phyloP scores from a whole-genome alignment of 2,888 invertebrate species.

The Eustalomyia histrio region DNA sequence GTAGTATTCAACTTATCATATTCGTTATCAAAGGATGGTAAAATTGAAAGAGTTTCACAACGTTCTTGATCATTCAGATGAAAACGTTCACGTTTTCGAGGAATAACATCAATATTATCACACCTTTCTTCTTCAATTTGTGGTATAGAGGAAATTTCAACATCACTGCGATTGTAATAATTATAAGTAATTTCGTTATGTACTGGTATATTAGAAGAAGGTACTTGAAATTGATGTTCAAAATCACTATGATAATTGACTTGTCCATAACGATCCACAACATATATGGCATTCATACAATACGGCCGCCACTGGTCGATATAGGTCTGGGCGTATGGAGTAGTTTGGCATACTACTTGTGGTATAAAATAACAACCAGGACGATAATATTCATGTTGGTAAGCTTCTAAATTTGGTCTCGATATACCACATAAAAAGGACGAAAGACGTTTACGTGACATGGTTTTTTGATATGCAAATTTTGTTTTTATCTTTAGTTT shows the following conservation, averaged over 20 bases:
- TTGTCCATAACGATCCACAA: slow-evolving; percentile 67
- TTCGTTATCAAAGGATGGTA: background rate
- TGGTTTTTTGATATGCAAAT: background rate
- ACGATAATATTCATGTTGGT: slow-evolving; percentile 68
- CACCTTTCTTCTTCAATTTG: slow-evolving; percentile 59
- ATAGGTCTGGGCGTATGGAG: slow-evolving; percentile 51
- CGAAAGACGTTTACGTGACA: slow-evolving; percentile 56
- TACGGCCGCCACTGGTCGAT: slow-evolving; percentile 61
- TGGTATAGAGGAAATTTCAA: slow-evolving; percentile 39
- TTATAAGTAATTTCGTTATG: slow-evolving; percentile 46
- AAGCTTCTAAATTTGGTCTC: slow-evolving; percentile 58
- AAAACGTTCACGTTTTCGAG: slow-evolving; percentile 64
- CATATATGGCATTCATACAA: slow-evolving; percentile 66
- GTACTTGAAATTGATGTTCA: slow-evolving; percentile 66
- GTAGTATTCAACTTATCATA: background rate
- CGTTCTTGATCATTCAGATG: slow-evolving; percentile 21
- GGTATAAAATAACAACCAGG: slow-evolving; percentile 71
- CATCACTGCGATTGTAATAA: slow-evolving; percentile 43
- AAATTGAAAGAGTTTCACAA: background rate
- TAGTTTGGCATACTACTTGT: slow-evolving; percentile 47
- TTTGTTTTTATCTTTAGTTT: background rate
- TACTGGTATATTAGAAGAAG: slow-evolving; percentile 24
- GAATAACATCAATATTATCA: slow-evolving; percentile 54
- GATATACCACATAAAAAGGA: slow-evolving; percentile 16
- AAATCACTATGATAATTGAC: slow-evolving; percentile 69